Conservation (phyloP, 2,888 invertebrate species). For the Thereva nobilitata region DNA sequence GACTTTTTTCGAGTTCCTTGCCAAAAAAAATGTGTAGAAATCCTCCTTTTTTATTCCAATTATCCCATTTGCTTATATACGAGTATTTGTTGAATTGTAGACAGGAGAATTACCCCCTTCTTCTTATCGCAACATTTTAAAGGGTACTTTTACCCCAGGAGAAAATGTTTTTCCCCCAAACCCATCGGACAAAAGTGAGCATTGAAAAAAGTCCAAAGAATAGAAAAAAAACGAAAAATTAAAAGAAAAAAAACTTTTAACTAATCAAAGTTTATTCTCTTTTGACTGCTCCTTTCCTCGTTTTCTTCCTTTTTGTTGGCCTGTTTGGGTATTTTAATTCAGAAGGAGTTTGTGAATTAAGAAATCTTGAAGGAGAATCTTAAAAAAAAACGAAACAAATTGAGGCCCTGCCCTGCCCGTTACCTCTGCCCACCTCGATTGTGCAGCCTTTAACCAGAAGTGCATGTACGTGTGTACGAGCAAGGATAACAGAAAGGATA, state of each 20-base stretch:
- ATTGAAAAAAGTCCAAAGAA: background rate
- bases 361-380: slow-evolving; percentile 31
- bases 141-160: slow-evolving; percentile 9
- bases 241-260: slow-evolving; percentile 22
- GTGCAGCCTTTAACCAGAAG: slow-evolving; percentile 8
- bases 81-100: slow-evolving; percentile 22
- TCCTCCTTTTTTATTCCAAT: slow-evolving; percentile 33
- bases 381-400: slow-evolving; percentile 19
- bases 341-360: slow-evolving; percentile 34
- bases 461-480: slow-evolving; percentile 5
- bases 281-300: slow-evolving; percentile 29
- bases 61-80: slow-evolving; percentile 36
- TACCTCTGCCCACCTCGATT: background rate
- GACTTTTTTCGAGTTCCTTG: slow-evolving; percentile 19
- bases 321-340: slow-evolving; percentile 29
- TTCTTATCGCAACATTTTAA: slow-evolving; percentile 4
- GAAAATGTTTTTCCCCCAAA: slow-evolving; percentile 9
- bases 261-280: slow-evolving; percentile 35
- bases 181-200: background rate
- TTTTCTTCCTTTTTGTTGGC: background rate
- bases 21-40: slow-evolving; percentile 1
- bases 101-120: slow-evolving; percentile 8
- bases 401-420: slow-evolving; percentile 19
- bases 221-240: background rate
- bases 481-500: slow-evolving; percentile 6